A percentile compares a stretch with the other conserved stretches of the same genome.
These are phyloP conservation scores for Dromaius novaehollandiae DNA, from an alignment of 2,113 vertebrate species.

Conservation along the genomic window DNA sequence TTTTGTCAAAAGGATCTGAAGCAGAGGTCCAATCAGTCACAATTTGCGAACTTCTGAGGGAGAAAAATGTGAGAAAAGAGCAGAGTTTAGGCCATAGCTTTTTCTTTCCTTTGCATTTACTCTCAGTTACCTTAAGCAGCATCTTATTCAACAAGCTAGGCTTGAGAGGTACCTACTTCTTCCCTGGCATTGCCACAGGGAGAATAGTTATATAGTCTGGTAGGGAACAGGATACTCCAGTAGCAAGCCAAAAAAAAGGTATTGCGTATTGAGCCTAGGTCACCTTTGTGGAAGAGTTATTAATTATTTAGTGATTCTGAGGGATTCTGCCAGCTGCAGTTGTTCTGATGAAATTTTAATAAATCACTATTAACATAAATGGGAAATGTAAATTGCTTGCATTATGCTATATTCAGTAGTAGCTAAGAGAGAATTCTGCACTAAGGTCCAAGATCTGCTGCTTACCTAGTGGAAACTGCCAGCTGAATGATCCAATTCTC, in stretches of 20 bases:
- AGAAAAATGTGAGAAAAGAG: not conserved
- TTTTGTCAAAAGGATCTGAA: not conserved
- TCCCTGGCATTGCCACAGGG: not conserved
- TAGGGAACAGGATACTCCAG: not conserved
- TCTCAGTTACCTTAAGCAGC: not conserved
- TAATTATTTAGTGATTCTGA: conserved; percentile 54
- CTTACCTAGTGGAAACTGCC: conserved; percentile 39
- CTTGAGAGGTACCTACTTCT: not conserved
- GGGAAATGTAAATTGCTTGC: conserved; percentile 54
- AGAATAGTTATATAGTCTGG: not conserved
- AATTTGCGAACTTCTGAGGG: not conserved
- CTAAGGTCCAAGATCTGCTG: conserved; percentile 16
- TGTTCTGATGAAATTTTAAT: conserved; percentile 65
- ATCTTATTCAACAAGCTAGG: not conserved
- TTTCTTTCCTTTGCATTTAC: not conserved
- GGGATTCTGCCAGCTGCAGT: conserved; percentile 41
- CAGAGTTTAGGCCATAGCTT: not conserved
- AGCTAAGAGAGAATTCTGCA: conserved; percentile 10
- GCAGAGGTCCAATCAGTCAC: not conserved
- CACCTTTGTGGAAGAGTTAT: conserved; percentile 53
- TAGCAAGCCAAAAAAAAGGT: conserved; percentile 8
- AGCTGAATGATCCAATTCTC: conserved; percentile 18
- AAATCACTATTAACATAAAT: conserved; percentile 62
- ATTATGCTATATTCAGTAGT: conserved; percentile 6
- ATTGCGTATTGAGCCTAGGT: conserved; percentile 37